Conservation (phyloP, 2,888 invertebrate species). For the Allacma fusca region DNA sequence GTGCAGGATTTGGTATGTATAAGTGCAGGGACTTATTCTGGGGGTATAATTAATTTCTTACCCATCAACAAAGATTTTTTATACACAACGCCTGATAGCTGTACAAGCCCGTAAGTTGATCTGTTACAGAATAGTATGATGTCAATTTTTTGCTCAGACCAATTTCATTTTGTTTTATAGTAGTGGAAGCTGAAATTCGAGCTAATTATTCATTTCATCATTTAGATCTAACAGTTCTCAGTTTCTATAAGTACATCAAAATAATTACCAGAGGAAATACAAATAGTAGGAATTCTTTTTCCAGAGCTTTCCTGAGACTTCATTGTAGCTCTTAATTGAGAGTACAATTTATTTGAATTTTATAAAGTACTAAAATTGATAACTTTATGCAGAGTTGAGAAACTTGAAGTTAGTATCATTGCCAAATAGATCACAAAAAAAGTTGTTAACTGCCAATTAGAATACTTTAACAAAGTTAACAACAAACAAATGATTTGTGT, state of each 20-base stretch:
- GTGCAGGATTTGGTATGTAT: too few relatives aligned
- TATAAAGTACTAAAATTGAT: too few relatives aligned
- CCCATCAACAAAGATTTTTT: conserved; percentile 76
- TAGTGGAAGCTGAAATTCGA: conserved; percentile 77
- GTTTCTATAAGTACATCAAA: too few relatives aligned
- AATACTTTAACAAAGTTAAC: too few relatives aligned
- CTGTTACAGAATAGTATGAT: conserved; percentile 87
- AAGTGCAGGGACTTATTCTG: not conserved
- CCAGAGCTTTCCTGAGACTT: conserved; percentile 79
- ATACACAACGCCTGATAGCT: conserved; percentile 73
- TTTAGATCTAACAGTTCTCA: too few relatives aligned
- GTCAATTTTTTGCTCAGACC: conserved; percentile 82
- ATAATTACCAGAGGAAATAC: conserved; percentile 81
- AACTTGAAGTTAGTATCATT: too few relatives aligned
- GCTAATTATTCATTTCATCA: too few relatives aligned
- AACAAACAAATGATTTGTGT: too few relatives aligned
- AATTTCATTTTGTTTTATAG: conserved; percentile 83
- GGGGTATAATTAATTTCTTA: conserved; percentile 17
- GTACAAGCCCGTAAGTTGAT: conserved; percentile 72
- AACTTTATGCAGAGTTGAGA: too few relatives aligned
- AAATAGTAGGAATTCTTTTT: conserved; percentile 89
- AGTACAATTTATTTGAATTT: conserved; percentile 65
- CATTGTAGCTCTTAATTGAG: conserved; percentile 77
- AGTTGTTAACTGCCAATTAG: too few relatives aligned
- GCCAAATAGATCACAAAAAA: too few relatives aligned